Conservation (phyloP, 2,113 vertebrate genomes). For the Dermatemys mawii region DNA sequence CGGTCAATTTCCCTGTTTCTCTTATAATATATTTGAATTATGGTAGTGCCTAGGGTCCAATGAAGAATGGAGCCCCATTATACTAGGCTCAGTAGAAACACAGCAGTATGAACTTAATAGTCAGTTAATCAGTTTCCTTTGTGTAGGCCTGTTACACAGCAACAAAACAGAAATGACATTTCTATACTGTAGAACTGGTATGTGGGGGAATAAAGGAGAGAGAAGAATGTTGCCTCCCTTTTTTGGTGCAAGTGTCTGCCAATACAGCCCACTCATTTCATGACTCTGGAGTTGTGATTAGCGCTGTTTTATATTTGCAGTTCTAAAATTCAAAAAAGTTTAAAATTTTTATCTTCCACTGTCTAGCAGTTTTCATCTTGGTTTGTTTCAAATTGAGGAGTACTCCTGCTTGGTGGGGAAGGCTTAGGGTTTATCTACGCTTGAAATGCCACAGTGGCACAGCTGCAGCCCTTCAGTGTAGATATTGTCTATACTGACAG, state of each 20-base stretch:
- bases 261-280: background rate
- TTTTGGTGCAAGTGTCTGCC: background rate
- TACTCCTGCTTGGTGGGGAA: fast-evolving
- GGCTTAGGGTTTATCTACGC: background rate
- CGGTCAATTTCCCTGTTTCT: background rate
- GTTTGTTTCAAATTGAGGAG: background rate
- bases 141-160: background rate
- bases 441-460: background rate
- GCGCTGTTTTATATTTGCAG: background rate
- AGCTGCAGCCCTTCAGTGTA: background rate
- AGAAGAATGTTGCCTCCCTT: background rate
- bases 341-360: background rate
- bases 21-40: background rate
- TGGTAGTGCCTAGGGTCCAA: background rate
- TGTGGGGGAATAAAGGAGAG: background rate
- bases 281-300: background rate
- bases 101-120: background rate
- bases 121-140: background rate
- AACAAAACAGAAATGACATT: background rate
- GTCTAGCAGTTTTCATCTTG: background rate
- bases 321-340: background rate
- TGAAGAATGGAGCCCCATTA: fast-evolving
- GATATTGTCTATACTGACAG: background rate
- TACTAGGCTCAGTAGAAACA: background rate
- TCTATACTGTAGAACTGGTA: background rate